These are phyloP conservation scores for Phenganax marumi DNA, from an alignment of 92 coral and sea anemone genomes.

Conservation along the genomic window DNA sequence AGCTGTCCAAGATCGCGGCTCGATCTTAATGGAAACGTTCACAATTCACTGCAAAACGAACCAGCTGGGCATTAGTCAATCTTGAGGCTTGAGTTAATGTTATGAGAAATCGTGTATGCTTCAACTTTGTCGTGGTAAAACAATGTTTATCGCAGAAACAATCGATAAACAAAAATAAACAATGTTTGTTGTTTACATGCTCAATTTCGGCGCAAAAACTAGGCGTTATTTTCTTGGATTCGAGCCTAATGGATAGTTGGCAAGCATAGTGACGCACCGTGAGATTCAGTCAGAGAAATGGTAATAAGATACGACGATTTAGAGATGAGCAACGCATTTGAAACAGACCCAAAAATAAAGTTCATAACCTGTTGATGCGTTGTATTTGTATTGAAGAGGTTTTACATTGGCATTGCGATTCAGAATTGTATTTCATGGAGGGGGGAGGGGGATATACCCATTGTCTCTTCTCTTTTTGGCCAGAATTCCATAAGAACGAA, in stretches of 20 bases:
- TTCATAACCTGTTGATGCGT: background rate
- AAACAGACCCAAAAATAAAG: background rate
- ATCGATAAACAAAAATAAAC: background rate
- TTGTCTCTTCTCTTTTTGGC: too few relatives aligned
- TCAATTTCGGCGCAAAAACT: background rate
- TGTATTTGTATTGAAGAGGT: background rate
- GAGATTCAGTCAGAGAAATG: background rate
- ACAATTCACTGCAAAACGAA: slow-evolving; percentile 13
- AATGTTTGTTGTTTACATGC: background rate
- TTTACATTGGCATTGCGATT: background rate
- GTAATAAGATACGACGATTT: too few relatives aligned
- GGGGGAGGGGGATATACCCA: too few relatives aligned
- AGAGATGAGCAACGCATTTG: background rate
- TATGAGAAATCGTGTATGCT: background rate
- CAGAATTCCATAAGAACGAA: too few relatives aligned
- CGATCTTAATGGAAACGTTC: background rate
- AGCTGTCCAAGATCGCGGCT: slow-evolving; percentile 24
- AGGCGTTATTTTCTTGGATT: background rate
- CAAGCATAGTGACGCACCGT: background rate
- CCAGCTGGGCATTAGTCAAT: slow-evolving; percentile 8
- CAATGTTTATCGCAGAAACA: background rate
- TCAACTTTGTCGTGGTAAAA: background rate
- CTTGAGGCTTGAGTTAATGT: background rate
- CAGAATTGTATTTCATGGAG: background rate
- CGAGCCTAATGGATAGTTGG: background rate